Conservation (phyloP, 2,888 invertebrate species). For the Branchipolynoe longqiensis region DNA sequence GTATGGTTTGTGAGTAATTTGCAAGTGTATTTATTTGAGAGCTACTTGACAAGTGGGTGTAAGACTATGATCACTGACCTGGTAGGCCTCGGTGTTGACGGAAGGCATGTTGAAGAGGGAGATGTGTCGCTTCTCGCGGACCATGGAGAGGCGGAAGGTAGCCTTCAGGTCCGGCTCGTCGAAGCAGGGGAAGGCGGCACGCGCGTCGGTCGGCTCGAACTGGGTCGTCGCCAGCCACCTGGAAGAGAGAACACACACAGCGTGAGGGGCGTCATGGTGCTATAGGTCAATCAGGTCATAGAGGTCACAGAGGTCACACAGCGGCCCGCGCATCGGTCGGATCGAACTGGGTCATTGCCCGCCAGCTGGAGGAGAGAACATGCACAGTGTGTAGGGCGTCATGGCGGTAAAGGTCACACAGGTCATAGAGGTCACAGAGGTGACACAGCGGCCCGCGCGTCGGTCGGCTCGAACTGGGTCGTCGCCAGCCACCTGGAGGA, state of each 20-base stretch:
- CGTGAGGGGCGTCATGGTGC: too few relatives aligned
- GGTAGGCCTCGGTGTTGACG: slow-evolving; percentile 88
- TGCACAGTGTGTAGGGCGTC: too few relatives aligned
- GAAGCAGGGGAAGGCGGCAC: slow-evolving; percentile 81
- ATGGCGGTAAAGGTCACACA: too few relatives aligned
- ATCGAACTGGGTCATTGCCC: slow-evolving; percentile 88
- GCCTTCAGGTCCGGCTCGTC: slow-evolving; percentile 86
- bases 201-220: slow-evolving; percentile 79
- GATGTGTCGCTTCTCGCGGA: slow-evolving; percentile 84
- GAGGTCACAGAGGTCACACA: too few relatives aligned
- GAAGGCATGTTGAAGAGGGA: slow-evolving; percentile 91
- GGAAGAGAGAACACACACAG: too few relatives aligned
- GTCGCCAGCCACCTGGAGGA: slow-evolving; percentile 85
- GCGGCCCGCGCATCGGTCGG: slow-evolving; percentile 79
- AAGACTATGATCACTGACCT: too few relatives aligned
- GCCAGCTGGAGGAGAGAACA: slow-evolving; percentile 75
- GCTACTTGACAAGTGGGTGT: too few relatives aligned
- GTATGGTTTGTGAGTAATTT: too few relatives aligned
- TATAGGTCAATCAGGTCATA: too few relatives aligned
- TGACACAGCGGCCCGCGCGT: slow-evolving; percentile 79
- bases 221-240: slow-evolving; percentile 88
- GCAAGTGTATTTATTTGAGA: too few relatives aligned
- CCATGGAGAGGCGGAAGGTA: slow-evolving; percentile 88
- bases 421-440: too few relatives aligned
- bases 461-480: slow-evolving; percentile 84